These are phyloP conservation scores for Crotalus helleri DNA, from an alignment of 2,113 vertebrate genomes.

Conservation along the genomic window DNA sequence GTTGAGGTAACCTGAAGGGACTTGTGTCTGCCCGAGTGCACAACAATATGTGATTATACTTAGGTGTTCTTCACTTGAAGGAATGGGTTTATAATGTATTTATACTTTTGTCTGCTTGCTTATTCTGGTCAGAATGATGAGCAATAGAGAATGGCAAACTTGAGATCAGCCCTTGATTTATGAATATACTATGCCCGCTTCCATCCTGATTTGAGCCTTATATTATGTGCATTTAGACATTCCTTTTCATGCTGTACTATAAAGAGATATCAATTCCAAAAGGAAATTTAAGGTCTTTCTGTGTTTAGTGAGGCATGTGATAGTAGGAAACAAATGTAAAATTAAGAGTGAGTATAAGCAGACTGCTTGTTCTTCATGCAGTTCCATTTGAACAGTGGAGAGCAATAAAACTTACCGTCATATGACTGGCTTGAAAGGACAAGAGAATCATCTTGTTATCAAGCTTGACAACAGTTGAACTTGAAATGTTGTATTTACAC, in stretches of 20 bases:
- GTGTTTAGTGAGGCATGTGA: background rate
- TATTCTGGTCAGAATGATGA: background rate
- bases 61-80: background rate
- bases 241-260: background rate
- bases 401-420: background rate
- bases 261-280: background rate
- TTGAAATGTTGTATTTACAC: background rate
- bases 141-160: background rate
- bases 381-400: background rate
- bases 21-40: background rate
- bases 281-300: background rate
- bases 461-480: background rate
- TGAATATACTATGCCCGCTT: background rate
- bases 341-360: background rate
- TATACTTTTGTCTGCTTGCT: background rate
- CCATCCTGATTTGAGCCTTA: background rate
- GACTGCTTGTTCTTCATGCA: background rate
- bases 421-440: background rate
- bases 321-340: background rate
- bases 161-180: background rate
- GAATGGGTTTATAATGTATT: background rate
- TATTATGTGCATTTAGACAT: background rate
- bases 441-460: background rate
- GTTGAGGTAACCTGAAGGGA: background rate
- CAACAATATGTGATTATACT: background rate